These are phyloP conservation scores for Nematolebias whitei DNA, from an alignment of 2,113 vertebrate species.

Conservation along the genomic window DNA sequence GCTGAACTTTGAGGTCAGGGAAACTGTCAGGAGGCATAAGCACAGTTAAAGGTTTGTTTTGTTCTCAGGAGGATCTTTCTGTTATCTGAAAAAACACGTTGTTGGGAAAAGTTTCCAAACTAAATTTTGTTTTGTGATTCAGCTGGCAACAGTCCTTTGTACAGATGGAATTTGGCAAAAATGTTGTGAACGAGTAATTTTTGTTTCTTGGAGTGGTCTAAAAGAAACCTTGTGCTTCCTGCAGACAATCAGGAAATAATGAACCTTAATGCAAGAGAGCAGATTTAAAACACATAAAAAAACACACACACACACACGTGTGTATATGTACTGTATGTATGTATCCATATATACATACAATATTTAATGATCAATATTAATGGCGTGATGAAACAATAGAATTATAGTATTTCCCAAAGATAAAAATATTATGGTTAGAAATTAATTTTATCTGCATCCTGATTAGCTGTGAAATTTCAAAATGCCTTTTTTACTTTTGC, in stretches of 20 bases:
- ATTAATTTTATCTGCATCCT: too few species aligned
- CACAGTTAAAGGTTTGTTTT: constrained; percentile 8
- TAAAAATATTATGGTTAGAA: too few species aligned
- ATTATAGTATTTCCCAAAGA: too few species aligned
- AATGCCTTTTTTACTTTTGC: too few species aligned
- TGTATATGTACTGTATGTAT: too few species aligned
- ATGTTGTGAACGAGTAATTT: background rate
- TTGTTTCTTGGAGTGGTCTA: background rate
- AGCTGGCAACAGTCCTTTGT: background rate
- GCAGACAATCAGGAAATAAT: background rate
- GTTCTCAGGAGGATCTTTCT: background rate
- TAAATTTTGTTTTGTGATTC: background rate
- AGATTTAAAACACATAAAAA: background rate
- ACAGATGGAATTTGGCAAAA: background rate
- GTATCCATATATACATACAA: too few species aligned
- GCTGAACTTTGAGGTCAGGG: constrained; percentile 10
- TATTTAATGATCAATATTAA: too few species aligned
- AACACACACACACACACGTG: too few species aligned
- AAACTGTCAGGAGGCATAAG: constrained; percentile 1
- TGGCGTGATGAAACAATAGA: too few species aligned
- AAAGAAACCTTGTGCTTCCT: background rate
- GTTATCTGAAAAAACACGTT: constrained; percentile 2
- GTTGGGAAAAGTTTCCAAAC: background rate
- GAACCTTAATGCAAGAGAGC: background rate
- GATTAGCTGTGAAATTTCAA: too few species aligned